These are phyloP conservation scores for Folsomia candida DNA, from an alignment of 2,888 invertebrate species.

Conservation along the genomic window DNA sequence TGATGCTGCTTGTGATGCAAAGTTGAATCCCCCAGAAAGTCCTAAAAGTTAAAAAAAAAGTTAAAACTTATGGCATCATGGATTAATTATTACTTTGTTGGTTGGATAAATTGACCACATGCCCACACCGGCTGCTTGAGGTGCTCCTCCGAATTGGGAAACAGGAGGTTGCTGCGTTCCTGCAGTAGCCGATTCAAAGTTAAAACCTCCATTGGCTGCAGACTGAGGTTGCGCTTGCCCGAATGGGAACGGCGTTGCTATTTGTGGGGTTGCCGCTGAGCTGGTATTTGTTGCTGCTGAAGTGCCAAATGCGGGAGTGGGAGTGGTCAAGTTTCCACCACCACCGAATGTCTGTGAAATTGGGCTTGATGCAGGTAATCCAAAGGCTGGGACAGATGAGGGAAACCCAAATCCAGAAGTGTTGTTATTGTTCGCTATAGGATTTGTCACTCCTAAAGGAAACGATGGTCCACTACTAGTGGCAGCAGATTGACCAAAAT, in stretches of 20 bases:
- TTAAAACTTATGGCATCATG: too few species aligned
- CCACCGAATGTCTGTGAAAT: too few species aligned
- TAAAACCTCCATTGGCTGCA: slow-evolving; percentile 10
- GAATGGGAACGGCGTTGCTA: not conserved
- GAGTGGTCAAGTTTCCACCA: not conserved
- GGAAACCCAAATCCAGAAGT: not conserved
- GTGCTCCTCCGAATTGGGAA: slow-evolving; percentile 5
- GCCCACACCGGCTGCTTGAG: not conserved
- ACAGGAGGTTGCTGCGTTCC: not conserved
- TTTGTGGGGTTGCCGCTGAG: not conserved
- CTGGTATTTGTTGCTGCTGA: not conserved
- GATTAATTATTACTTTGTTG: not conserved
- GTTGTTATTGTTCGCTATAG: too few species aligned
- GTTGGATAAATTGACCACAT: not conserved
- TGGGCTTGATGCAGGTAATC: not conserved
- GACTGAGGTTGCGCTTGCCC: not conserved
- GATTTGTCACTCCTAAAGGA: slow-evolving; percentile 10
- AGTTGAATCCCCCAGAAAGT: not conserved
- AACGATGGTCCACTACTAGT: too few species aligned
- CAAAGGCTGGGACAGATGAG: not conserved
- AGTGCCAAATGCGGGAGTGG: not conserved
- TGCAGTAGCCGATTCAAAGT: not conserved
- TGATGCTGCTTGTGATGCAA: not conserved
- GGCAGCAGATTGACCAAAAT: not conserved
- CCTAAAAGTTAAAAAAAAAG: not conserved